Percentiles rank a stretch among this genome's conserved stretches.
These are phyloP conservation scores for Volucella zonaria DNA, from an alignment of 2,888 invertebrate genomes.

Conservation along the genomic window DNA sequence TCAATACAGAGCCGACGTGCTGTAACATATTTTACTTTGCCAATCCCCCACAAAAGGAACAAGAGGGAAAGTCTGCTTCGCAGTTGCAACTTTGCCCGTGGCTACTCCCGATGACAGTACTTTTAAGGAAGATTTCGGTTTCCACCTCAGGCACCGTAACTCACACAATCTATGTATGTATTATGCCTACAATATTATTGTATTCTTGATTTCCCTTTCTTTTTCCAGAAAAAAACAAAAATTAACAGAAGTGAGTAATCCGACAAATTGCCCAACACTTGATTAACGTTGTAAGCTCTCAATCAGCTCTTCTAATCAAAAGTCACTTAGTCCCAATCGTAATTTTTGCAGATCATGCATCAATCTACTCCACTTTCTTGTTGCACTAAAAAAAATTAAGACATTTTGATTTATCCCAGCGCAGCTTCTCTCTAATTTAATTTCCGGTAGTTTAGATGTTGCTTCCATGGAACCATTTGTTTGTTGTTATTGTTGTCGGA, in stretches of 20 bases:
- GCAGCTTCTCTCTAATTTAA: constrained; percentile 55
- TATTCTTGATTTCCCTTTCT: too few relatives aligned
- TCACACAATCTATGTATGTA: too few relatives aligned
- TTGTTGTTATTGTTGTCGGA: constrained; percentile 18
- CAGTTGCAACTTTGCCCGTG: too few relatives aligned
- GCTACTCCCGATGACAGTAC: too few relatives aligned
- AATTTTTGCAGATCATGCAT: constrained; percentile 16
- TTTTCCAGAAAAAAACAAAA: too few relatives aligned
- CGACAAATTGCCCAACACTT: constrained; percentile 11
- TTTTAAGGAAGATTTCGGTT: too few relatives aligned
- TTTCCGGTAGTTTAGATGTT: constrained; percentile 58
- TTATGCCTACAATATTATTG: too few relatives aligned
- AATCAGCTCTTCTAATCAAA: constrained; percentile 45
- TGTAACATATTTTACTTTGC: too few relatives aligned
- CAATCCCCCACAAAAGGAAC: too few relatives aligned
- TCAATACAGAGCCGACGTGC: too few relatives aligned
- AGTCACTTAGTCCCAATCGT: constrained; percentile 31
- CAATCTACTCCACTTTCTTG: constrained; percentile 8
- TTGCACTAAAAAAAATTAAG: constrained; percentile 44
- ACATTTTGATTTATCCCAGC: constrained; percentile 58
- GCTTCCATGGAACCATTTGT: constrained; percentile 39
- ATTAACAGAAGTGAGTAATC: not conserved
- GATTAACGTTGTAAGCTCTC: constrained; percentile 24
- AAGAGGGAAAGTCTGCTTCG: too few relatives aligned
- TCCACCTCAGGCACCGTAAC: too few relatives aligned